Percentiles rank a stretch among this genome's conserved stretches.
phyloP scores from a whole-genome alignment of 2,797 vertebrate species.

The Peromyscus aztecus region DNA sequence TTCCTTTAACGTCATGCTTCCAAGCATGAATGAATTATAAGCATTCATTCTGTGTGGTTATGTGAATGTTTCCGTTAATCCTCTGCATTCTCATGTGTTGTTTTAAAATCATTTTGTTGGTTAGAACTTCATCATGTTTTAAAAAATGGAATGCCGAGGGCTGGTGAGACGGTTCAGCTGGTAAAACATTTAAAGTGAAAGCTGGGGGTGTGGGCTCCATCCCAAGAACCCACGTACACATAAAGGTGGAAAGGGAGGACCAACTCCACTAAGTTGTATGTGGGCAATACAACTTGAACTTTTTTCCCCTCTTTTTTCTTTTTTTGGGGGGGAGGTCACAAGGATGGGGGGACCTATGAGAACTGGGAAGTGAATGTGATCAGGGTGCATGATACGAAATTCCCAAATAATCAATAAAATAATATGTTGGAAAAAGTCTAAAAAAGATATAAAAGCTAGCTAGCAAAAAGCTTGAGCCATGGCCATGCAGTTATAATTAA shows the following conservation, averaged over 20 bases:
- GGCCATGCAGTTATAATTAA: no score
- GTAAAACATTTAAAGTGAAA: not conserved
- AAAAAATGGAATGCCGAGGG: not conserved
- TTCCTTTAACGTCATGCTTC: not conserved
- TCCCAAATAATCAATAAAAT: not conserved
- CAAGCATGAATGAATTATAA: not conserved
- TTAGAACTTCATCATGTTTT: conserved; percentile 14
- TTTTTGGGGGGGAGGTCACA: not conserved
- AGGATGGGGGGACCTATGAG: not conserved
- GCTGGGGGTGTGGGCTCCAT: no score
- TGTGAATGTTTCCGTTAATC: conserved; percentile 33
- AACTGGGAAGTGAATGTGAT: not conserved
- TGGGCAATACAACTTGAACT: not conserved
- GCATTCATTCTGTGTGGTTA: not conserved
- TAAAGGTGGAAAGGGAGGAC: not conserved
- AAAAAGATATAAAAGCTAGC: no score
- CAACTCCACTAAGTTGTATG: not conserved
- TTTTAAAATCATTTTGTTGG: not conserved
- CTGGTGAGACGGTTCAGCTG: not conserved
- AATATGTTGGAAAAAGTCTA: not conserved
- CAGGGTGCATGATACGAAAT: not conserved
- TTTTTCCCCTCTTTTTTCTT: not conserved
- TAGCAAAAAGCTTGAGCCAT: no score
- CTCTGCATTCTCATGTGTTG: not conserved
- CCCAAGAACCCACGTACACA: no score